phyloP scores from a whole-genome alignment of 2,888 invertebrate genomes.

The Exephanes ischioxanthus region DNA sequence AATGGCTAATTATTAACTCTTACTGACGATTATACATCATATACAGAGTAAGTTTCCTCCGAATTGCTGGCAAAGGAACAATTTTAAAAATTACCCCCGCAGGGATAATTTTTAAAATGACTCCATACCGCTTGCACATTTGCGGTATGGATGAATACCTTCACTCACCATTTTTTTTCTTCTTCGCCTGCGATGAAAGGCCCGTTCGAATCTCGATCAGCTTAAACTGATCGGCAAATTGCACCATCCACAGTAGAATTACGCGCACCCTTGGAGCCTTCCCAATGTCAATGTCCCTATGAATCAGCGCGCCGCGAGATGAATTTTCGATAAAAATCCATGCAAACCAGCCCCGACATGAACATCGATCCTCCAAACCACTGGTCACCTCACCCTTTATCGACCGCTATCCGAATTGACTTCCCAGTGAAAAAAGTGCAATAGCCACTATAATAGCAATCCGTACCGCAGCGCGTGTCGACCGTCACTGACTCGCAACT shows the following conservation, averaged over 20 bases:
- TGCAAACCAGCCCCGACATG: too few species aligned
- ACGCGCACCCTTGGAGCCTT: conserved; percentile 8
- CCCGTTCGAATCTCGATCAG: not conserved
- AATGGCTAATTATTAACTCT: too few species aligned
- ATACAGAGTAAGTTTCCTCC: too few species aligned
- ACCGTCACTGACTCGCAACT: conserved; percentile 56
- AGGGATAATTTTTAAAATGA: not conserved
- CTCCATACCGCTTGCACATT: too few species aligned
- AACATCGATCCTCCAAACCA: not conserved
- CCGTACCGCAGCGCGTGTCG: conserved; percentile 51
- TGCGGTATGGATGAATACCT: not conserved
- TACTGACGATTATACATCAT: too few species aligned
- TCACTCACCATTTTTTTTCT: conserved; percentile 53
- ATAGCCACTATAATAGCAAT: conserved; percentile 35
- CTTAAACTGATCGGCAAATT: conserved; percentile 7
- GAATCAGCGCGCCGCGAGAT: not conserved
- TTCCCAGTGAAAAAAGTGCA: not conserved
- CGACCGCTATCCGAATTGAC: too few species aligned
- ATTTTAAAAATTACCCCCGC: too few species aligned
- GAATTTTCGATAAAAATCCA: not conserved
- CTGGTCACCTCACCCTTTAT: not conserved
- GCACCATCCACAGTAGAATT: conserved; percentile 37
- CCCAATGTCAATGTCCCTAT: conserved; percentile 7
- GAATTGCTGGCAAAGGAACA: too few species aligned
- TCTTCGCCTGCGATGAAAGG: not conserved